A percentile compares a stretch with the other conserved stretches of the same genome.
These are phyloP conservation scores for Malthinus seriepunctatus DNA, from an alignment of 2,888 invertebrate genomes.

Conservation along the genomic window DNA sequence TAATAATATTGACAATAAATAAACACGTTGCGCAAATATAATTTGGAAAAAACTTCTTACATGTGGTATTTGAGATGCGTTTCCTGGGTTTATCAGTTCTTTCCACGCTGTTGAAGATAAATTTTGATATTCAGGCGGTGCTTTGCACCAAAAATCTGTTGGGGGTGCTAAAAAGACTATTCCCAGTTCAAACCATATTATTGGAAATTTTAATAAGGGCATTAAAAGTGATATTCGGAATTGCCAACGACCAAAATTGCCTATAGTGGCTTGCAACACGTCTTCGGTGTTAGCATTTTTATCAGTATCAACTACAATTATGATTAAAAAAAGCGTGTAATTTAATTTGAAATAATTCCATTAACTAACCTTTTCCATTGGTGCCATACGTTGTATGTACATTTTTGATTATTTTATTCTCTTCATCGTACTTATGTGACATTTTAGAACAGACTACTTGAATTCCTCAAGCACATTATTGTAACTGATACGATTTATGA, in stretches of 20 bases:
- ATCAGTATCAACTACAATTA: not conserved
- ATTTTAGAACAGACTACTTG: not conserved
- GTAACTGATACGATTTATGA: conserved; percentile 2
- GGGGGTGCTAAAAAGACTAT: conserved; percentile 66
- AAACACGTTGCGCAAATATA: too few relatives aligned
- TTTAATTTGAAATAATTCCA: not conserved
- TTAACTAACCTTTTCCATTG: not conserved
- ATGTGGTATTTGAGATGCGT: conserved; percentile 1
- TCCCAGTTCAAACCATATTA: conserved; percentile 65
- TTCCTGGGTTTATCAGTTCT: conserved; percentile 40
- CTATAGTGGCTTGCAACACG: conserved; percentile 50
- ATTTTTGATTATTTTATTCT: not conserved
- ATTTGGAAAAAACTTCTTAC: not conserved
- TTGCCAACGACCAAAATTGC: conserved; percentile 66
- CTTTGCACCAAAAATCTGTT: conserved; percentile 62
- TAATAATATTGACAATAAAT: too few relatives aligned
- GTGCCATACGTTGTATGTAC: not conserved
- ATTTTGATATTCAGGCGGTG: conserved; percentile 42
- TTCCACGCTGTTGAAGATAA: conserved; percentile 56
- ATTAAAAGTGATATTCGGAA: conserved; percentile 59
- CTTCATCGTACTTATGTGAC: not conserved
- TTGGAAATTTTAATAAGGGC: conserved; percentile 62
- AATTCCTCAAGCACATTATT: not conserved
- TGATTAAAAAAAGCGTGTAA: too few relatives aligned
- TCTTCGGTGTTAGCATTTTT: not conserved